A percentile compares a stretch with the other conserved stretches of the same genome.
phyloP scores from a whole-genome alignment of 2,113 vertebrate genomes.

The Nesoenas mayeri region DNA sequence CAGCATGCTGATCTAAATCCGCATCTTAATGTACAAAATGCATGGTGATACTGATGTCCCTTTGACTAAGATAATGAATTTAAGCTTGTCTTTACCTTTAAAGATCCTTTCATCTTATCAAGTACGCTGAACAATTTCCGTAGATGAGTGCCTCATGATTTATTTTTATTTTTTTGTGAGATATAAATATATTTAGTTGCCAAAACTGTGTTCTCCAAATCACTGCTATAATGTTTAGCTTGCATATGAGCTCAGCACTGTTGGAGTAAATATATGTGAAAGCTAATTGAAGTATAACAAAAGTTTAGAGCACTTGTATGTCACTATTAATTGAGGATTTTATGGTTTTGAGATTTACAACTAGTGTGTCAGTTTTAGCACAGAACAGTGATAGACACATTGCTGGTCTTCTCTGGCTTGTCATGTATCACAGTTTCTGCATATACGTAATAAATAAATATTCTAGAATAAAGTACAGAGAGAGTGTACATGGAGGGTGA shows the following conservation, averaged over 20 bases:
- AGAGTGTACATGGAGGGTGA: not conserved
- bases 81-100: not conserved
- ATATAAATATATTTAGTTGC: not conserved
- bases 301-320: not conserved
- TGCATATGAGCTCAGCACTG: not conserved
- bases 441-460: accelerated
- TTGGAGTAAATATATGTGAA: not conserved
- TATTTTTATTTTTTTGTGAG: not conserved
- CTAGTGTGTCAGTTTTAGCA: not conserved
- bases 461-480: not conserved
- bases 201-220: not conserved
- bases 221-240: not conserved
- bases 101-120: not conserved
- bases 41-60: not conserved
- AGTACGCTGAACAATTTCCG: not conserved
- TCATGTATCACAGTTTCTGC: not conserved
- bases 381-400: not conserved
- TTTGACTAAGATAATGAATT: not conserved
- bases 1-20: not conserved
- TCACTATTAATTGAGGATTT: not conserved
- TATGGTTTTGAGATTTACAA: not conserved
- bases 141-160: not conserved
- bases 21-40: not conserved
- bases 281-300: not conserved
- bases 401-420: not conserved